phyloP scores from a whole-genome alignment of 1,140 invertebrate genomes.

The Lanistes nyassanus region DNA sequence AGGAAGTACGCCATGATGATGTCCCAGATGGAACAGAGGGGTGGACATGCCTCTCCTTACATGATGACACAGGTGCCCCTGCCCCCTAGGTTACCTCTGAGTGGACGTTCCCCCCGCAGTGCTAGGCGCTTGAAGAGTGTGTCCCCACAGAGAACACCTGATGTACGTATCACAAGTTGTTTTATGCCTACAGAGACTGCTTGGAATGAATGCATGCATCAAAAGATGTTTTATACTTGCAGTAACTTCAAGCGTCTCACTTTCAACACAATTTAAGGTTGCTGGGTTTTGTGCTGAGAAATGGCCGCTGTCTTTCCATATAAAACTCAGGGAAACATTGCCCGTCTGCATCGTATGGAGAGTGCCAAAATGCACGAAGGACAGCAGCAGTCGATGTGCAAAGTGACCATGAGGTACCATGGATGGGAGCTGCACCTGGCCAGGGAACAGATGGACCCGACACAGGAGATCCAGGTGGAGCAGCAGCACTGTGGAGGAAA shows the following conservation, averaged over 20 bases:
- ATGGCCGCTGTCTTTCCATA: no score
- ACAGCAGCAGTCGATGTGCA: constrained; percentile 53
- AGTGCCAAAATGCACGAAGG: constrained; percentile 53
- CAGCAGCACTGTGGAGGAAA: constrained; percentile 68
- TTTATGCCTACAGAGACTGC: no score
- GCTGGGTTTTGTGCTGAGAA: no score
- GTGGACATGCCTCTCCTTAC: constrained; percentile 51
- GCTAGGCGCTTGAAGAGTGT: constrained; percentile 10
- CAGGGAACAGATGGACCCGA: constrained; percentile 52
- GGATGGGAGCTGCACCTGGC: constrained; percentile 58
- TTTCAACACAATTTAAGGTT: constrained; percentile 6
- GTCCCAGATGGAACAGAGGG: constrained; percentile 47
- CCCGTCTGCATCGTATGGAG: constrained; percentile 45
- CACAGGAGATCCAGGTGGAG: constrained; percentile 62
- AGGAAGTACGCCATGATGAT: constrained; percentile 55
- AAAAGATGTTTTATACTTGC: no score
- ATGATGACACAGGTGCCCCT: constrained; percentile 43
- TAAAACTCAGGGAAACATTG: background rate
- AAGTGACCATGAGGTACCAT: constrained; percentile 64
- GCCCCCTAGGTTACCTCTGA: constrained; percentile 46
- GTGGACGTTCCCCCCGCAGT: constrained; percentile 26
- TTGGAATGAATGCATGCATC: no score
- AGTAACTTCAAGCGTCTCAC: no score
- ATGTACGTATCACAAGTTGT: background rate
- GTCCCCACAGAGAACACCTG: constrained; percentile 5